phyloP scores from a whole-genome alignment of 2,888 invertebrate species.

The Heteromurus nitidus region DNA sequence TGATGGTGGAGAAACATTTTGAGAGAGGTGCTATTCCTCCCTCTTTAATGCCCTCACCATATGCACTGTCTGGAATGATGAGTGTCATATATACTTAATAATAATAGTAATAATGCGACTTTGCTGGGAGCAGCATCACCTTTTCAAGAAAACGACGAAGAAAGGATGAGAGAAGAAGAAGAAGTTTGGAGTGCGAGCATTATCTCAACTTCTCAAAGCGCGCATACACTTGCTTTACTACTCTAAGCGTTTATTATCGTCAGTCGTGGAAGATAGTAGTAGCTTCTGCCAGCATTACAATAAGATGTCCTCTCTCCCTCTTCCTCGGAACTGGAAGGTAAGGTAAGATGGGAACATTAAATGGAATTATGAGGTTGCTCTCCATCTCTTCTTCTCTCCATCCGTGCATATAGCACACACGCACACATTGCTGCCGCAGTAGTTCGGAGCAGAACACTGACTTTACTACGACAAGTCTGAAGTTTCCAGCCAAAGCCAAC shows the following conservation, averaged over 20 bases:
- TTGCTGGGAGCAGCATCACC: conserved; percentile 51
- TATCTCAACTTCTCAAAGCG: neutral
- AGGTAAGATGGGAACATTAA: conserved; percentile 51
- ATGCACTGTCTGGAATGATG: neutral
- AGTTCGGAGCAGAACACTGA: too few species aligned
- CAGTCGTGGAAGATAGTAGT: neutral
- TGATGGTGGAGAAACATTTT: neutral
- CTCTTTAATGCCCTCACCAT: neutral
- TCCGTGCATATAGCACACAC: neutral
- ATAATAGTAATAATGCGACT: conserved; percentile 1
- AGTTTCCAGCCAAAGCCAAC: too few species aligned
- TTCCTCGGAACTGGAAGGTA: conserved; percentile 18
- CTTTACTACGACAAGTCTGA: too few species aligned
- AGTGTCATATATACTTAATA: conserved; percentile 10
- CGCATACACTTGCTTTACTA: conserved; percentile 3
- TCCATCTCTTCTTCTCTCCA: conserved; percentile 11
- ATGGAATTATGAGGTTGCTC: conserved; percentile 54
- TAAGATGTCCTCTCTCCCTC: neutral
- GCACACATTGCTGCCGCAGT: neutral
- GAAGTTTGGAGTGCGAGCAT: neutral
- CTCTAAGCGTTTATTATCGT: neutral
- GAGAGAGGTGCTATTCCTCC: neutral
- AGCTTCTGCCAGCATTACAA: neutral
- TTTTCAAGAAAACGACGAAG: conserved; percentile 36
- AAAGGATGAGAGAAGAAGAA: conserved; percentile 17